phyloP scores from a whole-genome alignment of 2,888 invertebrate genomes.

The Trachelus iudaicus region DNA sequence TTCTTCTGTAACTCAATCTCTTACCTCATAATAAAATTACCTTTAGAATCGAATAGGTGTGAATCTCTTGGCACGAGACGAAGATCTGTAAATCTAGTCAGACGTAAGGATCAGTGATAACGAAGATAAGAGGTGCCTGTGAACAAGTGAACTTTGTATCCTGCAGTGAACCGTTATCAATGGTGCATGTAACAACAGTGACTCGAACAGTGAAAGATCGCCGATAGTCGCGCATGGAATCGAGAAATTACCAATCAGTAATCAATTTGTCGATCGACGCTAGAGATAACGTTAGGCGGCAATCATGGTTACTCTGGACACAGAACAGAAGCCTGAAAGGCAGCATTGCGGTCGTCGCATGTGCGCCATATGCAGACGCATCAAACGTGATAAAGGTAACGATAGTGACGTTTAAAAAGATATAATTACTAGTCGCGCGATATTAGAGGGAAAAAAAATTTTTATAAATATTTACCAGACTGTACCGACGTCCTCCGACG shows the following conservation, averaged over 20 bases:
- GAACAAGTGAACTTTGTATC: neutral
- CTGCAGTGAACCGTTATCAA: neutral
- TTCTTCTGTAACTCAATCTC: neutral
- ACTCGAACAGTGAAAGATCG: neutral
- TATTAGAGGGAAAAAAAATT: neutral
- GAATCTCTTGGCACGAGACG: neutral
- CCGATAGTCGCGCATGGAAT: neutral
- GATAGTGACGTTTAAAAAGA: neutral
- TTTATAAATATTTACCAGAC: neutral
- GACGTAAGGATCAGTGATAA: neutral
- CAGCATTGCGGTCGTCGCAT: constrained; percentile 63
- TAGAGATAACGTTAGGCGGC: constrained; percentile 22
- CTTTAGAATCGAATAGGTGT: neutral
- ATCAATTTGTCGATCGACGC: constrained; percentile 39
- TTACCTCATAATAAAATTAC: neutral
- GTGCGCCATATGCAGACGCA: constrained; percentile 64
- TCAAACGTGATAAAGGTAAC: constrained; percentile 64
- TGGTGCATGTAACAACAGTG: neutral
- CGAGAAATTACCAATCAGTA: neutral
- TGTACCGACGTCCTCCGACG: neutral
- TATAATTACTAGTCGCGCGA: neutral
- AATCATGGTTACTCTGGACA: constrained; percentile 64
- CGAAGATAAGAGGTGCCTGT: neutral
- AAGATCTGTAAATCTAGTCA: neutral
- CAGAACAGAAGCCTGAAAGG: constrained; percentile 63